phyloP scores from a whole-genome alignment of 2,888 invertebrate genomes.

The Sussaba pulchella region DNA sequence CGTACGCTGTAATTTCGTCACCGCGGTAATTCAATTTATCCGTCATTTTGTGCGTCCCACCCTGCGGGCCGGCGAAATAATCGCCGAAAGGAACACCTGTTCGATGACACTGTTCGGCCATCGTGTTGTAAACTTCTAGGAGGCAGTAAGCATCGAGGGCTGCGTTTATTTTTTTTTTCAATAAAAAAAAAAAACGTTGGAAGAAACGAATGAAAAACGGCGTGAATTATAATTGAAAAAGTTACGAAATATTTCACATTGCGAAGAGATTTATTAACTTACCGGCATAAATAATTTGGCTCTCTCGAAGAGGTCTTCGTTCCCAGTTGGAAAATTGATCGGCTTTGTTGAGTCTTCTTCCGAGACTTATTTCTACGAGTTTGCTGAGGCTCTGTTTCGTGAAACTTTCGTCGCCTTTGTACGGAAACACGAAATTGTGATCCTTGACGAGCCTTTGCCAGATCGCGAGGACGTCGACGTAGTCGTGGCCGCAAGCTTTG shows the following conservation, averaged over 20 bases:
- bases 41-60: conserved; percentile 82
- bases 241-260: neutral
- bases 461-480: conserved; percentile 87
- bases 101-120: conserved; percentile 85
- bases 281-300: conserved; percentile 93
- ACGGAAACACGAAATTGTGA: conserved; percentile 86
- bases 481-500: conserved; percentile 84
- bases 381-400: conserved; percentile 90
- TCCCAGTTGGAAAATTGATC: conserved; percentile 98
- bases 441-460: conserved; percentile 87
- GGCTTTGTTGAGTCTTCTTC: conserved; percentile 92
- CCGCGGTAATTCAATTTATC: conserved; percentile 80
- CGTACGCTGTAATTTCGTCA: too few species aligned
- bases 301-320: conserved; percentile 90
- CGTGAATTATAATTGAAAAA: neutral
- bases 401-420: conserved; percentile 85
- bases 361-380: conserved; percentile 91
- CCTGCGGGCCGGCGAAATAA: conserved; percentile 86
- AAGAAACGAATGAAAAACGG: too few species aligned
- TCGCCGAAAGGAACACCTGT: conserved; percentile 88
- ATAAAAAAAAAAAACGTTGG: too few species aligned
- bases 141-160: conserved; percentile 96
- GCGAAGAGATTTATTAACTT: conserved; percentile 53
- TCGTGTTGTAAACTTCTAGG: conserved; percentile 90
- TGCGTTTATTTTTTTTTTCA: too few species aligned